Base-by-base conservation (phyloP, 2,888 invertebrate genomes). In the Ctena decussata region DNA sequence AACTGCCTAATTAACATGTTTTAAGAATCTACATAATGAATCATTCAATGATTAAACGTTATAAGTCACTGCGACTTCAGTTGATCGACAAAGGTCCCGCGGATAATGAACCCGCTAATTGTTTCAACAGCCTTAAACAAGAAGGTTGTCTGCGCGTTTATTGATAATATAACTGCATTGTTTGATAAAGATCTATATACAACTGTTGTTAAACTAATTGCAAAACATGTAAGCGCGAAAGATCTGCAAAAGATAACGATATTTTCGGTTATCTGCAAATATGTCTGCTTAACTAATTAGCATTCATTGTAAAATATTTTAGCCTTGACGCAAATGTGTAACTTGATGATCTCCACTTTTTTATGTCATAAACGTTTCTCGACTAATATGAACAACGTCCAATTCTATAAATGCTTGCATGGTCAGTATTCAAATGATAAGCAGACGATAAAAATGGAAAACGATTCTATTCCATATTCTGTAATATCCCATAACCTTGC, bases 211-310 rank as follows among this genome's bases (percentile, higher is more conserved):
- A 30, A 30, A 60, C 60, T 2, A 30, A 30, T 60, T 60, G 60
- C 11, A 60, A 30, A 1, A 6, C 3, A 15, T 49, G 41, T 41
- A 41, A 41, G 41, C 41, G 6, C 15, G 41, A 53, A 60, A 27
- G 60, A 60, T 60, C 60, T 60, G 30, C 49, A 60, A 60, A 60
- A 60, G 60, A 60, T 60, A 60, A 30, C 27, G 30, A 24, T 60
- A 60, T 27, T 60, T 3, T 24, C 8, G 8, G 3, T 11, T 27
- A 30, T 30, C 49, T 49, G 11, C 18, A 6, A 27, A 27, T 18
- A 24, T 5, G 27, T 60, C 60, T 11, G 8, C 21, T 60, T 6
- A 60, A 60, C 60, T 60, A 27, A 60, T 60, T 60, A 60, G 60
- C 60, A 60, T 5, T 21, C 5, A 30, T 60, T 60, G 18, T 60